Conservation (phyloP, 2,888 invertebrate genomes). For the Taphrorychus bicolor region DNA sequence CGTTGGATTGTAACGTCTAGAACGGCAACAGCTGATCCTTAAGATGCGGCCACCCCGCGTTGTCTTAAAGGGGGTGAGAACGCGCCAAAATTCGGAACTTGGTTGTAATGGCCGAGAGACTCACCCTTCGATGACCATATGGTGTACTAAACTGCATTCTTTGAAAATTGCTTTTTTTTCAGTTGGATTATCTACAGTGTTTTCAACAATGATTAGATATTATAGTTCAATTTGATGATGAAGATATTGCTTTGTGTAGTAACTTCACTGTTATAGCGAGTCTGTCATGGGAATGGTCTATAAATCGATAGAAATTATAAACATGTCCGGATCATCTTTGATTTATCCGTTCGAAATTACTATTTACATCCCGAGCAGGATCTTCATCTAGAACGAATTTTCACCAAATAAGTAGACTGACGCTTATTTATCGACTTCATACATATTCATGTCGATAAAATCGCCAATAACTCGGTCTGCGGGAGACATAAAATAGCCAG, state of each 20-base stretch:
- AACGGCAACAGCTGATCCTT: slow-evolving; percentile 34
- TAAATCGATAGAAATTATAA: neutral
- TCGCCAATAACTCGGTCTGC: slow-evolving; percentile 17
- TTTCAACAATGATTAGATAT: neutral
- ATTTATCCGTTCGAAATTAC: neutral
- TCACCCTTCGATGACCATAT: neutral
- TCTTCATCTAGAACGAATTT: slow-evolving; percentile 17
- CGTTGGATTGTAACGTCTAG: slow-evolving; percentile 31
- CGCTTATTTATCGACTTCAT: slow-evolving; percentile 22
- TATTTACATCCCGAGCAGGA: slow-evolving; percentile 4
- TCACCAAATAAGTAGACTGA: slow-evolving; percentile 26
- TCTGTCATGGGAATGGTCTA: neutral
- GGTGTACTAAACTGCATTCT: no score
- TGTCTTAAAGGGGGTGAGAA: slow-evolving; percentile 2
- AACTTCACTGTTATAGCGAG: no score
- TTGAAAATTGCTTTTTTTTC: no score
- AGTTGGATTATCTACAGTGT: neutral
- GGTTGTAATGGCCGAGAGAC: neutral
- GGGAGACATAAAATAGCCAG: slow-evolving; percentile 22
- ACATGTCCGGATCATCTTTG: neutral
- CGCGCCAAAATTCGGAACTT: neutral
- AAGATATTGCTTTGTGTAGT: no score
- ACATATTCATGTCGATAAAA: slow-evolving; percentile 24
- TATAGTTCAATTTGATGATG: neutral
- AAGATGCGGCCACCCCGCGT: slow-evolving; percentile 11